These are phyloP conservation scores for Drosophila kepulauana DNA, from an alignment of 1,140 invertebrate genomes.

Conservation along the genomic window DNA sequence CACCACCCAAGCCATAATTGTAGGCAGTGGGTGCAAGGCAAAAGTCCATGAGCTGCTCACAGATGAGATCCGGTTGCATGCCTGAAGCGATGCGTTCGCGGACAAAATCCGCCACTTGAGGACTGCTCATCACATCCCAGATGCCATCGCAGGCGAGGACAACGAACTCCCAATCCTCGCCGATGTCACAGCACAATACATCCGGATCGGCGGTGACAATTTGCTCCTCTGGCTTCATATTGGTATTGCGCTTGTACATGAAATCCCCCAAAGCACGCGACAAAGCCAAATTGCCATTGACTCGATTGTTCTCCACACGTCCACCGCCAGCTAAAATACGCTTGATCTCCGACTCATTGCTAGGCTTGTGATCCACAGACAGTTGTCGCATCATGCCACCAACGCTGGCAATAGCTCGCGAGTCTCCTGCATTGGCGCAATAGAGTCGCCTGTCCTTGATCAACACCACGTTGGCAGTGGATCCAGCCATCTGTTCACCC, in stretches of 20 bases:
- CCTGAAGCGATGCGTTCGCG: conserved; percentile 91
- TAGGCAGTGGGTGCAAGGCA: conserved; percentile 97
- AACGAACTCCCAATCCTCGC: conserved; percentile 97
- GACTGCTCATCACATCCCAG: conserved; percentile 98
- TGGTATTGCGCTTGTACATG: conserved; percentile 96
- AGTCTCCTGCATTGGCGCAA: conserved; percentile 98
- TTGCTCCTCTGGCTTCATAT: conserved; percentile 94
- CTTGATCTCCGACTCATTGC: conserved; percentile 92
- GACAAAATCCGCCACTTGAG: conserved; percentile 96
- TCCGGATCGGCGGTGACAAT: conserved; percentile 99
- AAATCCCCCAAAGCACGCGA: conserved; percentile 99
- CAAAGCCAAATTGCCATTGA: conserved; percentile 98
- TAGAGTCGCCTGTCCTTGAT: conserved; percentile 94
- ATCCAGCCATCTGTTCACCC: conserved; percentile 96
- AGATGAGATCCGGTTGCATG: conserved; percentile 96
- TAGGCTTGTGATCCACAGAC: conserved; percentile 98
- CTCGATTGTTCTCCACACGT: conserved; percentile 98
- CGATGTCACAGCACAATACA: conserved; percentile 92
- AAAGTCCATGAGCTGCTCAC: conserved; percentile 96
- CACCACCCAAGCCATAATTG: conserved; percentile 97
- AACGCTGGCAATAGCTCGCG: conserved; percentile 93
- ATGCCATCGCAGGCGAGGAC: conserved; percentile 99
- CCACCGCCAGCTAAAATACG: conserved; percentile 97
- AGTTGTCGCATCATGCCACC: conserved; percentile 87
- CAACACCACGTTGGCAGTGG: conserved; percentile 95